Base-by-base conservation (phyloP, 2,888 invertebrate genomes). In the Dolichopus griseipennis region DNA sequence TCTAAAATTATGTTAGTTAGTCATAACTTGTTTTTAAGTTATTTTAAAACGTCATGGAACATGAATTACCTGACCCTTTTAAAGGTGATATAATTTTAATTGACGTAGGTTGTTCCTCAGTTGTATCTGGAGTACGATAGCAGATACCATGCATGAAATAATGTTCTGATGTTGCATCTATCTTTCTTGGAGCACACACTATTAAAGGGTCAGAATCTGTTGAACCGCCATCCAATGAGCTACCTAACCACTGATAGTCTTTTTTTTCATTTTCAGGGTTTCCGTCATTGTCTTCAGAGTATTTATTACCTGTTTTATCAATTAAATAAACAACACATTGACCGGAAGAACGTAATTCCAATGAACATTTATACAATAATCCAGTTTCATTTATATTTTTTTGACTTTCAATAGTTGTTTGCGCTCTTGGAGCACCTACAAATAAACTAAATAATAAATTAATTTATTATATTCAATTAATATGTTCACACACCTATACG, bases 391-490 rank as follows among this genome's bases (percentile, higher is more conserved):
- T 70, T 6, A 79, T 73, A 62, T 73, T 68, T 8, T 69, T 61
- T 69, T 77, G 76, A 27, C 71, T 71, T 52, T 71, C 68, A 52
- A 73, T 70, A 0, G 76, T 74, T 15, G 81, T 81, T 74, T 82
- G 82, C 9, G 79, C 81, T 68, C 78, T 78, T 12, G 83, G 84
- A 37, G 83, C 82, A 20, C 82, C 82, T 67, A 82, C 76, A 20
- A 83, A 68, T 61, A 83, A 65, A 78, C 83, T 83, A 18, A 52
- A 18, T 12, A 18, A 12, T 52, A 6, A 15, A 52, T 52, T 52
- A 4, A 27, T 37, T 37, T 37, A 37, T 2, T 37, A 7, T 37
- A 10, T 37, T 37, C 27, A 27, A 1, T 37, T 37, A 12, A 37
- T 9, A 37, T 12, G 37, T 12, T 8, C 10, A 37, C 12, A 10